phyloP scores from a whole-genome alignment of 2,888 invertebrate species.

The Bellardia bayeri region DNA sequence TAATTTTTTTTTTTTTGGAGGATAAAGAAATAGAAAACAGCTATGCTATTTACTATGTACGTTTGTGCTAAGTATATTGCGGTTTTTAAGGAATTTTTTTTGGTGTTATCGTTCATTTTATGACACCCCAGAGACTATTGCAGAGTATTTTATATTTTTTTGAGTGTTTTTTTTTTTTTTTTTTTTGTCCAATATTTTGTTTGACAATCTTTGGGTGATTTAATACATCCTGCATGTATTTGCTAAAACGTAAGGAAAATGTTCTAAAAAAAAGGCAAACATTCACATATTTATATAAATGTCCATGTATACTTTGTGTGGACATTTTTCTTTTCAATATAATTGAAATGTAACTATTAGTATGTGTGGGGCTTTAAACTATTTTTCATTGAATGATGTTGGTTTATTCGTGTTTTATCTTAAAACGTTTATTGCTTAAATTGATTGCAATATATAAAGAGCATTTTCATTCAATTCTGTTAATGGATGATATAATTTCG shows the following conservation, averaged over 20 bases:
- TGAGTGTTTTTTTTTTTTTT: constrained; percentile 8
- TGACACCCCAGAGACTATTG: constrained; percentile 7
- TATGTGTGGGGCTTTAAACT: background rate
- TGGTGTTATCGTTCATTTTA: background rate
- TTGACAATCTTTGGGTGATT: constrained; percentile 21
- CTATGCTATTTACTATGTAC: background rate
- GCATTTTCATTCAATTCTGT: constrained; percentile 28
- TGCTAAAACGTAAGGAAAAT: background rate
- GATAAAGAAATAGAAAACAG: background rate
- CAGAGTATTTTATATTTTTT: background rate
- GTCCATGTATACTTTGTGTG: background rate
- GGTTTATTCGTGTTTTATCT: background rate
- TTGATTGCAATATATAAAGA: constrained; percentile 17
- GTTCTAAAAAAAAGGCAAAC: background rate
- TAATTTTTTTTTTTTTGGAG: background rate
- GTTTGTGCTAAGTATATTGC: constrained; percentile 17
- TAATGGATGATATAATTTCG: constrained; percentile 22
- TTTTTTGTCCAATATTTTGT: background rate
- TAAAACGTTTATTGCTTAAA: constrained; percentile 4
- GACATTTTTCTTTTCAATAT: background rate
- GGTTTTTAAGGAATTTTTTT: constrained; percentile 6
- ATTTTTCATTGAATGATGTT: constrained; percentile 21
- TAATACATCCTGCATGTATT: constrained; percentile 32
- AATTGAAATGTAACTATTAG: background rate
- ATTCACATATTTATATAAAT: background rate